Base-by-base conservation (phyloP, 2,888 invertebrate species). In the Coleophora flavipennella region DNA sequence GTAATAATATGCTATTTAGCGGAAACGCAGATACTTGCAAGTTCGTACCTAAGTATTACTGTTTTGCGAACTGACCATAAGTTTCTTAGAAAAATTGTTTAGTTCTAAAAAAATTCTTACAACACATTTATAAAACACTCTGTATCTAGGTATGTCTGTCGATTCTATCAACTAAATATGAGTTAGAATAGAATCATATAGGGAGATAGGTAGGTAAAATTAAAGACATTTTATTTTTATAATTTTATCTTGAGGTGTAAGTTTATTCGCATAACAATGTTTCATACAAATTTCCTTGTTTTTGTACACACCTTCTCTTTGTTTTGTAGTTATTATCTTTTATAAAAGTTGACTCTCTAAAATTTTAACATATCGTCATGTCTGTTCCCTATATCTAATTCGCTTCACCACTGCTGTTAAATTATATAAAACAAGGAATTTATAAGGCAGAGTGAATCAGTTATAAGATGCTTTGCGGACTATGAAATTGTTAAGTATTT, bases 251-350 rank as follows among this genome's bases (percentile, higher is more conserved):
- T 79, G 83, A 81, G 84, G 84, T 84, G 83, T 84, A 84, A 81
- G 83, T 83, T 84, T 84, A 84, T 83, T 83, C 81, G 83, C 84
- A 79, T 84, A 84, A 84, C 84, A 84, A 83, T 81, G 74, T 83
- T 79, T 83, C 81, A 84, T 84, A 84, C 84, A 84, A 84, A 84
- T 83, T 76, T 80, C 80, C 77, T 80, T 80, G 72, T 81, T n/a
- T 81, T 84, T 83, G 81, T 84, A 83, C 83, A 83, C 83, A 84
- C 81, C 83, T 77, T 80, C 74, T 77, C 77, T 67, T 78, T 75
- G 70, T 76, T 80, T 79, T 77, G 72, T 81, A 68, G 70, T 74
- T 70, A 67, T 65, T 62, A 73, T 80, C 76, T 75, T 78, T 83
- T 84, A 84, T 83, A 84, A 84, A 84, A 84, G 80, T 83, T 74